phyloP scores from a whole-genome alignment of 1,140 invertebrate species.

The Melitaea cinxia region DNA sequence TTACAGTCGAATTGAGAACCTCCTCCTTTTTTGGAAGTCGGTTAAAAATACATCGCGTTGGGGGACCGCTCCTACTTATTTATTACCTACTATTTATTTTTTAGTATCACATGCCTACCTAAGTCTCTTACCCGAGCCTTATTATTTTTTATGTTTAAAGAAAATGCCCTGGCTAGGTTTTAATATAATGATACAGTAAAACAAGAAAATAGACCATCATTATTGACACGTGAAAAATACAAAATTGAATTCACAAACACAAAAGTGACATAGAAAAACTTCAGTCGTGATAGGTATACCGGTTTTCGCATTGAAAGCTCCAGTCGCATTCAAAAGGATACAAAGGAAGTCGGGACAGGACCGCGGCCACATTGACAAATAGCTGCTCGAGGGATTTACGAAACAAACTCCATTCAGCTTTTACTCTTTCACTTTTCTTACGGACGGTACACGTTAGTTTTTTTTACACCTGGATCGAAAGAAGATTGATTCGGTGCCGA shows the following conservation, averaged over 20 bases:
- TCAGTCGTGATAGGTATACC: slow-evolving; percentile 11
- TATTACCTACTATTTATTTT: too few species aligned
- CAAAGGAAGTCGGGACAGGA: slow-evolving; percentile 21
- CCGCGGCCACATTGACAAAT: slow-evolving; percentile 22
- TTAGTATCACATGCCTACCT: too few species aligned
- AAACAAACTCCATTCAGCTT: slow-evolving; percentile 26
- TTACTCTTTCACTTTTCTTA: slow-evolving; percentile 24
- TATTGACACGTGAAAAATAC: slow-evolving; percentile 2
- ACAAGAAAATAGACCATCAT: too few species aligned
- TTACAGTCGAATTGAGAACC: too few species aligned
- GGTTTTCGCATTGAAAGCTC: slow-evolving; percentile 11
- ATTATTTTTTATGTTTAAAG: too few species aligned
- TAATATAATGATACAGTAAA: too few species aligned
- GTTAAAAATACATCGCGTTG: too few species aligned
- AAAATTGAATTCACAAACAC: slow-evolving; percentile 13
- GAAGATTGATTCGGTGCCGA: slow-evolving; percentile 32
- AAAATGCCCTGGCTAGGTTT: too few species aligned
- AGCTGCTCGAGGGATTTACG: slow-evolving; percentile 17
- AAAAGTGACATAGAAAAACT: slow-evolving; percentile 16
- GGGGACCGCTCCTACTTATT: too few species aligned
- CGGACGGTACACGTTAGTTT: slow-evolving; percentile 24
- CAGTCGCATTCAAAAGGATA: slow-evolving; percentile 18
- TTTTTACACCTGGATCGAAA: slow-evolving; percentile 22
- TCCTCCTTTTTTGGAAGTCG: too few species aligned
- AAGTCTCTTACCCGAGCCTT: too few species aligned